Conservation (phyloP, 2,888 invertebrate species). For the Heliconius charithonia region DNA sequence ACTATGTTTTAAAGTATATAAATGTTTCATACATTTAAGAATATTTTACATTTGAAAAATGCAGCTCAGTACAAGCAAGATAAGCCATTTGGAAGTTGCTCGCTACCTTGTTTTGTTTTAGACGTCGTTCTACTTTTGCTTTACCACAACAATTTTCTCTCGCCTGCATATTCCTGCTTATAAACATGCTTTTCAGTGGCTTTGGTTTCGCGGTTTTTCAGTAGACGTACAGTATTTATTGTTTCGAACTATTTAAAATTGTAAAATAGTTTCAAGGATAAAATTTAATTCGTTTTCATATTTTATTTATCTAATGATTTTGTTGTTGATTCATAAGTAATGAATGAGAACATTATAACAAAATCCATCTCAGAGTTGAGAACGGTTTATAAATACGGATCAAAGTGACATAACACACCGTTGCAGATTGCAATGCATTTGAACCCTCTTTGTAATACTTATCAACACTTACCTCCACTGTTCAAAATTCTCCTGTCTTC, state of each 20-base stretch:
- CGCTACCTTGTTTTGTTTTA: constrained; percentile 28
- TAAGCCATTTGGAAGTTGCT: constrained; percentile 25
- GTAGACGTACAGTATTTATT: not conserved
- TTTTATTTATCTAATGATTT: not conserved
- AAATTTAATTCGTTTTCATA: not conserved
- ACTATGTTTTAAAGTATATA: not conserved
- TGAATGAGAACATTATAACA: no score
- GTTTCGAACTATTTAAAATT: not conserved
- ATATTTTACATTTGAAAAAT: constrained; percentile 22
- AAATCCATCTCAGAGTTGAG: no score
- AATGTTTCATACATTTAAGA: constrained; percentile 5
- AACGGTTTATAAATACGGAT: no score
- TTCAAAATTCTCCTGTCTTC: not conserved
- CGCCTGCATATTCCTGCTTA: not conserved
- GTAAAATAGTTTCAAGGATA: not conserved
- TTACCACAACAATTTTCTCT: constrained; percentile 22
- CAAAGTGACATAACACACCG: no score
- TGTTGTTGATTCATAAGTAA: not conserved
- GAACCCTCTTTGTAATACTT: not conserved
- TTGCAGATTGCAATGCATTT: no score
- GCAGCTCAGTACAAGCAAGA: not conserved
- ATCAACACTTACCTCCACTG: not conserved
- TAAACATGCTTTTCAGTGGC: constrained; percentile 17
- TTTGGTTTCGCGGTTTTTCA: not conserved
- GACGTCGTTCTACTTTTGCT: constrained; percentile 25